Base-by-base conservation (phyloP, 1,140 invertebrate species). In the Neotoxoptera formosana region DNA sequence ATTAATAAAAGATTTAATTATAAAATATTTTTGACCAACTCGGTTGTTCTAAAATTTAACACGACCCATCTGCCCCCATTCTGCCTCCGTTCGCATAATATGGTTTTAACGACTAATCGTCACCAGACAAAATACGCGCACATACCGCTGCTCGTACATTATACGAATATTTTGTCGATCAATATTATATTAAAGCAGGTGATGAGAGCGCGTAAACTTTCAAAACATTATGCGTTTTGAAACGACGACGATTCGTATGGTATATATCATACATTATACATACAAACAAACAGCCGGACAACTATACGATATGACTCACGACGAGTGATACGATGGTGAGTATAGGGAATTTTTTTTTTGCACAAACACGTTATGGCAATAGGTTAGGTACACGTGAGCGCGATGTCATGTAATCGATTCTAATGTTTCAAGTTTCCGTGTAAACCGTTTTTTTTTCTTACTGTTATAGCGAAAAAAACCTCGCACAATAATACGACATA, bases 401-500 rank as follows among this genome's bases (percentile, higher is more conserved):
- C 30, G 60, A n/a, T 11, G 83, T 84, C 83, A 45, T 84, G 83
- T 84, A 84, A 45, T 84, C 36, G 83, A 41, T 25, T 84, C 36
- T 84, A 84, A 41, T 41, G 23, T 84, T 41, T 84, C 11, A 41
- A 36, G 83, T 84, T 84, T 84, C 83, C 36, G 83, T 41, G 83
- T 84, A 84, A 84, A 84, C 21, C 25, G 0, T 84, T 84, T 41
- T 84, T 83, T 83, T 84, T 84, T 30, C 83, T 67, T 25, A 84
- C 36, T 3, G 1, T 36, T 9, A 23, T 36, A 25, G 36, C 11
- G 45, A 25, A 45, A 83, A 34, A 83, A 45, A 84, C 21, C 36
- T 83, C 81, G 34, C 81, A 83, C 34, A 83, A 83, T 83, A 83
- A 83, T 83, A 83, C 81, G 81, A n/a, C 60, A 67, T 67, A 67